Evolutionary conservation across 2,113 vertebrate species (phyloP).

Genomic region (Lophotis ruficrista): DNA sequence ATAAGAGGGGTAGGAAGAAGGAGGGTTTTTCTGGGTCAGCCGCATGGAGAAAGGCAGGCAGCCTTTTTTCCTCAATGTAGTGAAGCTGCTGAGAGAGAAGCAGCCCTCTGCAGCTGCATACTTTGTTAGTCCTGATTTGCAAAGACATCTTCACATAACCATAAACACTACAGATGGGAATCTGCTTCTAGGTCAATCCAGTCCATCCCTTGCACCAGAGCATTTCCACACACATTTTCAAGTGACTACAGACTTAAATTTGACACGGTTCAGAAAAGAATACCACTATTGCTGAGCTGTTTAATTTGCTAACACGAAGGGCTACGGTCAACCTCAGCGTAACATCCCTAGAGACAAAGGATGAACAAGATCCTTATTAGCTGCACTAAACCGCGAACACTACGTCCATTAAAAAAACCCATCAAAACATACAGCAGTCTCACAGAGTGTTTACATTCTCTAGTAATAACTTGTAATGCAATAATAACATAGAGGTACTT

Average conservation of each 20-base stretch:
- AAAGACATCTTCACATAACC: constrained; percentile 58
- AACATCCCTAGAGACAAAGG: constrained; percentile 12
- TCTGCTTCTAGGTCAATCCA: constrained; percentile 56
- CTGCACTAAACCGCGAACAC: not conserved
- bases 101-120: constrained; percentile 14
- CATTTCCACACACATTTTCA: not conserved
- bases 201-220: not conserved
- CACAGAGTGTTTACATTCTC: constrained; percentile 29
- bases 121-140: constrained; percentile 47
- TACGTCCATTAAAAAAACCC: not conserved
- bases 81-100: not conserved
- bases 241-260: not conserved
- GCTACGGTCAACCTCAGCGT: not conserved
- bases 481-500: constrained; percentile 29
- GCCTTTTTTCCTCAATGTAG: not conserved
- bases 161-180: constrained; percentile 51
- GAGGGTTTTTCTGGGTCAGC: constrained; percentile 60
- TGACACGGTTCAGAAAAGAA: not conserved
- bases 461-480: constrained; percentile 13
- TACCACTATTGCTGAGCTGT: constrained; percentile 23
- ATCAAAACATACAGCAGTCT: not conserved
- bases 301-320: constrained; percentile 42
- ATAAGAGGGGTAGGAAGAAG: not conserved
- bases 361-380: constrained; percentile 29
- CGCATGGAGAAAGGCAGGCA: not conserved